Percentiles rank a stretch among this genome's conserved stretches.
These are phyloP conservation scores for Phengaris alcon DNA, from an alignment of 2,888 invertebrate genomes.

Conservation along the genomic window DNA sequence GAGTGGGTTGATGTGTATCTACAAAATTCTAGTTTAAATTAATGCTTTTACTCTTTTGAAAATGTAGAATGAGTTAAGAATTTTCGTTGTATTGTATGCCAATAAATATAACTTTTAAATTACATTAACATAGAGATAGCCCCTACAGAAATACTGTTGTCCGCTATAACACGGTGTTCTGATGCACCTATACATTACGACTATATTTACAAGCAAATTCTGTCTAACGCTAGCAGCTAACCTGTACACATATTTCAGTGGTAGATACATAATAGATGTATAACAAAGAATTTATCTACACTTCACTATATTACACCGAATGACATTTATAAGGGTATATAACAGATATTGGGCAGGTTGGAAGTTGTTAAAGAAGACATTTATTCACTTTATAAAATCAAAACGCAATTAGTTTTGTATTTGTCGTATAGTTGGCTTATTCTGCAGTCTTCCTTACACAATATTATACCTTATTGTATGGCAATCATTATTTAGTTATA, in stretches of 20 bases:
- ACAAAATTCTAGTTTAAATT: neutral
- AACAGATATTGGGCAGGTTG: constrained; percentile 24
- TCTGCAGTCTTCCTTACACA: neutral
- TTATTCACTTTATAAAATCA: neutral
- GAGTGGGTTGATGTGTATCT: neutral
- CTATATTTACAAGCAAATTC: constrained; percentile 54
- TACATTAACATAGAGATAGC: constrained; percentile 36
- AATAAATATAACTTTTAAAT: neutral
- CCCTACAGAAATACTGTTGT: constrained; percentile 41
- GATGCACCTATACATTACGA: constrained; percentile 50
- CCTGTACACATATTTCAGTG: constrained; percentile 48
- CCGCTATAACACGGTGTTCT: constrained; percentile 45
- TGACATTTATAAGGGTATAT: constrained; percentile 23
- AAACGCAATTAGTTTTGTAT: neutral
- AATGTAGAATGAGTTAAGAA: constrained; percentile 4
- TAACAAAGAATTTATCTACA: constrained; percentile 48
- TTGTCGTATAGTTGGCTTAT: neutral
- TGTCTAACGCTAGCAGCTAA: constrained; percentile 34
- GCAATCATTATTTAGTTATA: neutral
- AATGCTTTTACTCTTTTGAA: neutral
- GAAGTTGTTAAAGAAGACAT: constrained; percentile 4
- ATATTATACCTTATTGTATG: neutral
- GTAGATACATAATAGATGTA: constrained; percentile 46
- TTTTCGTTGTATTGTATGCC: constrained; percentile 20
- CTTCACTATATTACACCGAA: constrained; percentile 40